Evolutionary conservation across 2,888 invertebrate genomes (phyloP), one percentile per base, ranked within the genome.

Genomic region (Drosophila kanekoi): DNA sequence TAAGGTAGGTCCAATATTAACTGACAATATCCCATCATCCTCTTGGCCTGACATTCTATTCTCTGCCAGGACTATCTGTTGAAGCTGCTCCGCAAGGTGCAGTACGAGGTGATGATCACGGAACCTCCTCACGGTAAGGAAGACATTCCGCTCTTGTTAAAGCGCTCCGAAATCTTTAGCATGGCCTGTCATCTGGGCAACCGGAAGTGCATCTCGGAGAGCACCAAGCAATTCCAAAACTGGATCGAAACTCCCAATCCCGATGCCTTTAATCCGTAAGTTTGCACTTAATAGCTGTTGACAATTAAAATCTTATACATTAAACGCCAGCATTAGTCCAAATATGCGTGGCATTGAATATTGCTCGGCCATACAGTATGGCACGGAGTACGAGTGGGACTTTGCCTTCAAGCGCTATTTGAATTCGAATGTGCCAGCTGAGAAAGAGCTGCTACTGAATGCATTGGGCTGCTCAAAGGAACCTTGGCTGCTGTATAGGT

Each of bases 361-460:
- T 92, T 98, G 98, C 89, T 95, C 96, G 1, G 98, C 97, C 0
- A 95, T 98, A 8, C 94, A 95, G 60, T 94, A 96, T 10, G 98
- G 98, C 0, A 96, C 96, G 0, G 95, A 96, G 75, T 93, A 94
- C 0, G 97, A 98, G 90, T 98, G 98, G 98, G 94, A 96, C 72
- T 98, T 98, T 91, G 96, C 96, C 0, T 97, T 97, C 95, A 94
- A 96, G 48, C 94, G 96, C 33, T 98, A 96, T 90, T 91, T 94
- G 38, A 94, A 94, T 4, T 95, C 96, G 2, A 95, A 95, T 72
- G 95, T 97, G 0, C 97, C 97, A 0, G 95, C 96, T 0, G 98
- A 98, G 91, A 95, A 97, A 81, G 96, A 96, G 76, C 93, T 96
- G 9, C 92, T 98, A 9, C 93, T 98, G 13, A 94, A 94, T 6